These are phyloP conservation scores for Drosophila parvula DNA, from an alignment of 1,140 invertebrate species.

Conservation along the genomic window DNA sequence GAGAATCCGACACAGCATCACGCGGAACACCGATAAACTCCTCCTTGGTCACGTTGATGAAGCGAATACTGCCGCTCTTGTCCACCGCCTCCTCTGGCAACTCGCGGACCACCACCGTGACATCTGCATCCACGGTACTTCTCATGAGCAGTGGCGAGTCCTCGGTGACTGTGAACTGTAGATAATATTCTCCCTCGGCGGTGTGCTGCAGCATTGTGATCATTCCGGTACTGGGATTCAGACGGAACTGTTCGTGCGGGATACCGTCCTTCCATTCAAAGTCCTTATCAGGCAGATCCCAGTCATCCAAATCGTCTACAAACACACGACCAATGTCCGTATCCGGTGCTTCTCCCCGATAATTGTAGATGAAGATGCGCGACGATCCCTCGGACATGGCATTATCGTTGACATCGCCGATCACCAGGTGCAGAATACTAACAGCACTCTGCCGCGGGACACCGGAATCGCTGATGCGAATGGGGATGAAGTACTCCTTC, in stretches of 20 bases:
- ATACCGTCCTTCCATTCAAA: conserved; percentile 88
- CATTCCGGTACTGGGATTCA: conserved; percentile 91
- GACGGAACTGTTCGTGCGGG: conserved; percentile 87
- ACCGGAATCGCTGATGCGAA: conserved; percentile 94
- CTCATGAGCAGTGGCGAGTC: conserved; percentile 85
- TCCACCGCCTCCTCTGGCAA: conserved; percentile 95
- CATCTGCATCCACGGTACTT: conserved; percentile 88
- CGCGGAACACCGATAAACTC: conserved; percentile 90
- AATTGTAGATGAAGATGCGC: conserved; percentile 96
- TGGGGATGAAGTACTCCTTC: conserved; percentile 94
- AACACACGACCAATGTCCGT: conserved; percentile 95
- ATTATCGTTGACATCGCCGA: conserved; percentile 96
- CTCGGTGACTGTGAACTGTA: conserved; percentile 90
- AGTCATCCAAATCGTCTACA: conserved; percentile 95
- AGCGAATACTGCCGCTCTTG: conserved; percentile 94
- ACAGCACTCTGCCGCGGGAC: conserved; percentile 89
- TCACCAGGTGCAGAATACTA: conserved; percentile 92
- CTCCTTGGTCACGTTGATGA: conserved; percentile 92
- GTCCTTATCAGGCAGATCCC: conserved; percentile 95
- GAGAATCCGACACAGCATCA: conserved; percentile 85
- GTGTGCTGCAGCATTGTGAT: conserved; percentile 92
- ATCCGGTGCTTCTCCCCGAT: conserved; percentile 90
- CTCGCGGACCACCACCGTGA: conserved; percentile 92
- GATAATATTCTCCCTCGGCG: conserved; percentile 87
- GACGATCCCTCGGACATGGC: conserved; percentile 92